Conservation (phyloP, 2,113 vertebrate genomes). For the Dicaeum eximium region DNA sequence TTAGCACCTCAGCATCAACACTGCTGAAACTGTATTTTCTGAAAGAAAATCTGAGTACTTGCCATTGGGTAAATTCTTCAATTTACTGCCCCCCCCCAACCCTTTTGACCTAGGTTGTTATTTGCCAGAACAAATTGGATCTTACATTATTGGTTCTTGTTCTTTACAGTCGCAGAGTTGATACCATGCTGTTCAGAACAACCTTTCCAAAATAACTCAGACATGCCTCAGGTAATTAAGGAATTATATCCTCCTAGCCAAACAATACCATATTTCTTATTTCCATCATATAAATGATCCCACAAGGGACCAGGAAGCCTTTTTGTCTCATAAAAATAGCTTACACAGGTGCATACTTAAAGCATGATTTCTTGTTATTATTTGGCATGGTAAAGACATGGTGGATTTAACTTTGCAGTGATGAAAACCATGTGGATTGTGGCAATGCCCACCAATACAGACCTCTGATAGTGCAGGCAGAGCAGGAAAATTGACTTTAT, state of each 20-base stretch:
- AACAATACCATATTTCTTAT: constrained; percentile 49
- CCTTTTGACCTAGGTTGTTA: background rate
- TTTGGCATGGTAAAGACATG: constrained; percentile 22
- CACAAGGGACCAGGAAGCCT: constrained; percentile 11
- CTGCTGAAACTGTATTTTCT: background rate
- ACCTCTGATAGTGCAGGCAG: background rate
- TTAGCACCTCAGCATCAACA: background rate
- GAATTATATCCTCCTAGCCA: constrained; percentile 11
- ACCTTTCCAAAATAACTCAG: constrained; percentile 34
- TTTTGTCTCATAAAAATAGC: constrained; percentile 53
- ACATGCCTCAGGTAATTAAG: constrained; percentile 39
- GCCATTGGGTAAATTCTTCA: constrained; percentile 7
- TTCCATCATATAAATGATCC: constrained; percentile 37
- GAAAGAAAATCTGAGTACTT: background rate
- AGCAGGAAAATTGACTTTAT: background rate
- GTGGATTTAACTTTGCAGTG: background rate
- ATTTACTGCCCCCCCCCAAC: background rate
- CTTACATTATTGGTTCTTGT: constrained; percentile 1
- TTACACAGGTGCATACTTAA: constrained; percentile 42
- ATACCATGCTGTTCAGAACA: background rate
- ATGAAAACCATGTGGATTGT: background rate
- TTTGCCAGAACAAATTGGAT: constrained; percentile 28
- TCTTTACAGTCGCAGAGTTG: background rate
- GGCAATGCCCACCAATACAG: background rate
- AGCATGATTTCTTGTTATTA: constrained; percentile 28